Evolutionary conservation across 2,797 vertebrate genomes (phyloP).

Genomic region (Anguilla marmorata): DNA sequence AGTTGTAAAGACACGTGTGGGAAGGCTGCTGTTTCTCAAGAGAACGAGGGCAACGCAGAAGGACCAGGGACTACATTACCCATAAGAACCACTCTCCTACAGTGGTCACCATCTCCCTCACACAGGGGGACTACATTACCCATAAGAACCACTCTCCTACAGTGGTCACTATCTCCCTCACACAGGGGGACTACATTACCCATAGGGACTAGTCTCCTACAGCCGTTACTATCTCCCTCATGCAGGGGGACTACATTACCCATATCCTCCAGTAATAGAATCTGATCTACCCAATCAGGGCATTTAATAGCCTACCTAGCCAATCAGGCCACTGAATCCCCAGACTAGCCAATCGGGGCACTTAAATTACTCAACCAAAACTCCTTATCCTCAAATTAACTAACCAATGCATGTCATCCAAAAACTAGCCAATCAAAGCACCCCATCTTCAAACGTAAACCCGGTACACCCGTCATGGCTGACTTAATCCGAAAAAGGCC

Average conservation of each 20-base stretch:
- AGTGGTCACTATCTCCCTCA: too few relatives aligned
- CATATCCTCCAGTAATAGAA: not conserved
- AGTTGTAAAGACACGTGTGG: not conserved
- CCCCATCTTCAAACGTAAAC: not conserved
- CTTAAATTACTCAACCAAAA: not conserved
- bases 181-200: not conserved
- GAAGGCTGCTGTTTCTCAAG: not conserved
- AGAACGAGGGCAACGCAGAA: not conserved
- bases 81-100: not conserved
- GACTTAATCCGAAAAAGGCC: not conserved
- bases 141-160: too few relatives aligned
- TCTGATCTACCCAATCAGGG: not conserved
- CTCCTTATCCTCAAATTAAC: not conserved
- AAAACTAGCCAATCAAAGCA: not conserved
- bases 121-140: not conserved
- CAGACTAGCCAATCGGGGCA: not conserved
- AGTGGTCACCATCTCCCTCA: not conserved
- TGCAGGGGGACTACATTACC: not conserved
- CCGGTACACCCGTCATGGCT: too few relatives aligned
- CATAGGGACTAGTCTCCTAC: too few relatives aligned
- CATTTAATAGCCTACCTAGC: not conserved
- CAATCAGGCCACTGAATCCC: not conserved
- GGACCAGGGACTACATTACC: not conserved
- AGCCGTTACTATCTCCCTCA: too few relatives aligned
- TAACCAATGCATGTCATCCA: not conserved